Conservation (phyloP, 2,797 vertebrate genomes). For the Betta splendens region DNA sequence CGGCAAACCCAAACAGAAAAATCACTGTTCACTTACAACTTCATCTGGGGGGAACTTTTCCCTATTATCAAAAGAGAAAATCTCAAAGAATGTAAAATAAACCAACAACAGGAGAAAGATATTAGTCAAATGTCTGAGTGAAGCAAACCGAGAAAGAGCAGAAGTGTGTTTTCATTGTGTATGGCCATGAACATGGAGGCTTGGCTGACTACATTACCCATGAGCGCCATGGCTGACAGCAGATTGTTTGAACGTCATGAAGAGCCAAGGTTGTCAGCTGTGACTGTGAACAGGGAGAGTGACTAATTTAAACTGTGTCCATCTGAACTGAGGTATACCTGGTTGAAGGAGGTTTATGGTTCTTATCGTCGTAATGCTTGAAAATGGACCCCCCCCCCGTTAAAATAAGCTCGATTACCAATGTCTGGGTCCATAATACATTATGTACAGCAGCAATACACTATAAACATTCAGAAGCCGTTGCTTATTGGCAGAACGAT, state of each 20-base stretch:
- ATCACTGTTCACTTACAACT: constrained; percentile 55
- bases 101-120: constrained; percentile 4
- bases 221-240: constrained; percentile 32
- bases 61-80: constrained; percentile 62
- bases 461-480: constrained; percentile 99
- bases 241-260: constrained; percentile 21
- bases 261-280: constrained; percentile 32
- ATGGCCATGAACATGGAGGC: constrained; percentile 81
- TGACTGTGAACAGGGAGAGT: constrained; percentile 52
- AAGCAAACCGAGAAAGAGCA: constrained; percentile 54
- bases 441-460: constrained; percentile 97
- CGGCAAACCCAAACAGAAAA: constrained; percentile 83
- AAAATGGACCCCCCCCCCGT: constrained; percentile 84
- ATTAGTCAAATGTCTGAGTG: constrained; percentile 41
- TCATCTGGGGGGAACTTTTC: constrained; percentile 19
- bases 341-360: constrained; percentile 96
- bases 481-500: constrained; percentile 97
- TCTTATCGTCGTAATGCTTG: constrained; percentile 86
- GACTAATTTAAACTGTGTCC: constrained; percentile 66
- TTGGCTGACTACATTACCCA: constrained; percentile 76
- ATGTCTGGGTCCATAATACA: constrained; percentile 82
- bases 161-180: constrained; percentile 71
- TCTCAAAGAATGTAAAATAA: constrained; percentile 6
- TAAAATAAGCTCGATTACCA: constrained; percentile 84
- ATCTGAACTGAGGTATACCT: constrained; percentile 98